Conservation (phyloP, 92 coral and sea anemone genomes). For the Epizoanthus scotinus region DNA sequence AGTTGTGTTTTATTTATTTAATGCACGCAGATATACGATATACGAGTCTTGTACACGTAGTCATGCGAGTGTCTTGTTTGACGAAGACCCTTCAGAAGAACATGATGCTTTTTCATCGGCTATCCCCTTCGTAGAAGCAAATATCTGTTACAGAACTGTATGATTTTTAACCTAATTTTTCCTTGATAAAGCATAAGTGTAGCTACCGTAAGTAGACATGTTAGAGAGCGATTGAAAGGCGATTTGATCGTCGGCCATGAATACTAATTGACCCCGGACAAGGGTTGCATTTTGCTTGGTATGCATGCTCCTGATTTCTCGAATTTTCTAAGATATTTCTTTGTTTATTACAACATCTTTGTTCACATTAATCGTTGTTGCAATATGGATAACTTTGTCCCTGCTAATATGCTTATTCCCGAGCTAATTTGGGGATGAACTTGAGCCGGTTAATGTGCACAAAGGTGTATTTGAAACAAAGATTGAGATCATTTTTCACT, state of each 20-base stretch:
- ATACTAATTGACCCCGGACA: slow-evolving; percentile 8
- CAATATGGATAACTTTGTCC: background rate
- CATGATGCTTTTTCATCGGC: slow-evolving; percentile 5
- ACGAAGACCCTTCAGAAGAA: background rate
- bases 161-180: background rate
- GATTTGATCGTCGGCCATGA: slow-evolving; percentile 2
- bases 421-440: background rate
- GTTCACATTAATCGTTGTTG: background rate
- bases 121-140: background rate
- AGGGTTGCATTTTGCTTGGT: background rate
- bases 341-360: background rate
- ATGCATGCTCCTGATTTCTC: background rate
- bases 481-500: slow-evolving; percentile 35
- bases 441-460: background rate
- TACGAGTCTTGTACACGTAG: too few relatives aligned
- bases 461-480: slow-evolving; percentile 25
- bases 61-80: background rate
- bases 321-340: background rate
- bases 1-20: background rate
- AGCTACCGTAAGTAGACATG: too few relatives aligned
- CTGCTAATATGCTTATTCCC: background rate
- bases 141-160: background rate
- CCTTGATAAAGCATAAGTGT: background rate
- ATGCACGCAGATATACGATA: background rate
- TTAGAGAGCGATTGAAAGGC: slow-evolving; percentile 22